Evolutionary conservation across 64 coral and sea anemone genomes (phyloP), one percentile per base, ranked within the genome.

Genomic region (Montipora foliosa): DNA sequence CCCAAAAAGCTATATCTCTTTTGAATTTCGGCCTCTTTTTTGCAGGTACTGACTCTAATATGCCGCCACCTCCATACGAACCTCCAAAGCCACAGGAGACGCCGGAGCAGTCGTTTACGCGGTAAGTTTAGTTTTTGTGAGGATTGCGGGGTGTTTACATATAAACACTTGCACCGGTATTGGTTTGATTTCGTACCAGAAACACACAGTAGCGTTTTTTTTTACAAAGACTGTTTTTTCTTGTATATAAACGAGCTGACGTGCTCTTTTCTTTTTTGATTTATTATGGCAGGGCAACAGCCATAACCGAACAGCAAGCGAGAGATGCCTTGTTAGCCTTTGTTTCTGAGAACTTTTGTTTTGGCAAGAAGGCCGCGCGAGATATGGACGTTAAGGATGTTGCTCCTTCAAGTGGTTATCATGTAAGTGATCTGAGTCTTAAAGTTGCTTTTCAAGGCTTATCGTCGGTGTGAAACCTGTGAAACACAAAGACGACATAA

Each of bases 321-420:
- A 92, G 93, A 48, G 87, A 84, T 92, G 93, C 96, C 5, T 62
- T 98, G 58, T 48, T 98, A 2, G 75, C 92, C 44, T 98, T 90
- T 98, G 96, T 94, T 45, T 74, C 69, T 90, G 78, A 98, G 37
- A 74, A 98, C n/a, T 98, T 93, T 37, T 98, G 96, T 74, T 98
- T 93, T 93, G 96, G 96, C 20, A 98, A 93, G 73, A 83, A 88
- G 11, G 93, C 96, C 19, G 96, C 96, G 0, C 75, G 69, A 25
- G 93, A 98, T 6, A 98, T 98, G 96, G 90, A 93, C 0, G 90
- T 98, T 20, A 93, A 84, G 24, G 90, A 94, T 24, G 93, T 98
- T 82, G 80, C 88, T 50, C 93, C 93, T 87, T 95, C 96, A 13
- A 95, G 96, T 90, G 96, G 90, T 51, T 98, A 98, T 72, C 96